A percentile compares a stretch with the other conserved stretches of the same genome.
phyloP scores from a whole-genome alignment of 1,140 invertebrate genomes.

The Drosophila parvula region DNA sequence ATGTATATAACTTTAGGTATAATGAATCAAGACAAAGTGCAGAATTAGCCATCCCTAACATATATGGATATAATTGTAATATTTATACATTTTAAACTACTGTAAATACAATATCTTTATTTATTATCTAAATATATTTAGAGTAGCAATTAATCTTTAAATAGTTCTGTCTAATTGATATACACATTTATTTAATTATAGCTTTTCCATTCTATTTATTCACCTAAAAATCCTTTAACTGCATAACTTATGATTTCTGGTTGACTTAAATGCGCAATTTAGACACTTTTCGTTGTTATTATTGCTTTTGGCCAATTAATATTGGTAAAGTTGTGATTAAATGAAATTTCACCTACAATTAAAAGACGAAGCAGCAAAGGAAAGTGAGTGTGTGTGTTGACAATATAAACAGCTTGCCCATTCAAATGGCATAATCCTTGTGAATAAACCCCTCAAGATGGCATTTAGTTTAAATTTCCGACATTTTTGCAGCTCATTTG shows the following conservation, averaged over 20 bases:
- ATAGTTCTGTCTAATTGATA: not conserved
- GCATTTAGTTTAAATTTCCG: not conserved
- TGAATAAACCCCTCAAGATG: not conserved
- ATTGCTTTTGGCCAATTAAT: constrained; percentile 50
- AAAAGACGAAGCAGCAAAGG: not conserved
- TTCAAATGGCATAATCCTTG: constrained; percentile 22
- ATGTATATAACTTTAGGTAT: constrained; percentile 20
- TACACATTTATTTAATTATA: not conserved
- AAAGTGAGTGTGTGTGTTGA: constrained; percentile 4
- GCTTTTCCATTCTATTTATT: not conserved
- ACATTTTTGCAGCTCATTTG: constrained; percentile 18
- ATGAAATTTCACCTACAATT: constrained; percentile 23
- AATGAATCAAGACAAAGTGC: constrained; percentile 58
- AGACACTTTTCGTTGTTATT: constrained; percentile 26
- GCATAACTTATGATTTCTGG: constrained; percentile 37
- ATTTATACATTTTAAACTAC: too few species aligned
- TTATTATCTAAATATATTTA: not conserved
- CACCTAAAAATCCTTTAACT: not conserved
- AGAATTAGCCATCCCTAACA: constrained; percentile 2
- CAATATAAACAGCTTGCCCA: constrained; percentile 21
- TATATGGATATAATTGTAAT: not conserved
- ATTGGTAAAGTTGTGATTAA: constrained; percentile 16
- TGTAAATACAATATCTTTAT: not conserved
- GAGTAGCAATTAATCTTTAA: too few species aligned
- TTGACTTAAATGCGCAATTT: constrained; percentile 6